Evolutionary conservation across 2,888 invertebrate species (phyloP).

Genomic region (Epirrita christyi): DNA sequence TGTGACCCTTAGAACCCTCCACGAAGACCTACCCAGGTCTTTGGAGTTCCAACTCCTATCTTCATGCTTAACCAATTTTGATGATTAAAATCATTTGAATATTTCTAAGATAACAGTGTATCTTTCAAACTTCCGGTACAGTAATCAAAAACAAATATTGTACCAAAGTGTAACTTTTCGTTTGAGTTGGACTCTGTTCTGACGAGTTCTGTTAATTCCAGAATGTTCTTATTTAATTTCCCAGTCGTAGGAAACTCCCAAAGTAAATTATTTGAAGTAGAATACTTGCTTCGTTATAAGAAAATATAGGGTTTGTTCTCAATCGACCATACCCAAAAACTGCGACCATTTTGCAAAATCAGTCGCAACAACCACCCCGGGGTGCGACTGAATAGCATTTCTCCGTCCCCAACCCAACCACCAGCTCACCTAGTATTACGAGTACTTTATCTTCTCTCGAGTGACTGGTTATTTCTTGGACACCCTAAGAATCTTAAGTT

Average conservation of each 20-base stretch:
- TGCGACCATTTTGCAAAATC: too few species aligned
- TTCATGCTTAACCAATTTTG: background rate
- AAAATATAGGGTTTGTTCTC: background rate
- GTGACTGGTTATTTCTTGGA: too few species aligned
- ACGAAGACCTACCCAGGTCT: too few species aligned
- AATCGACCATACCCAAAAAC: too few species aligned
- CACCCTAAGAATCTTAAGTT: too few species aligned
- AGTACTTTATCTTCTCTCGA: too few species aligned
- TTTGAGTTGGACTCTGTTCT: conserved; percentile 9
- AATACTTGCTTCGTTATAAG: conserved; percentile 9
- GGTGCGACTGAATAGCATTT: too few species aligned
- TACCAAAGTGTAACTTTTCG: conserved; percentile 9
- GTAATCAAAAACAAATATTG: conserved; percentile 17
- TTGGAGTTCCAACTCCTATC: background rate
- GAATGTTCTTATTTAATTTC: conserved; percentile 19
- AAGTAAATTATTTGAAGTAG: conserved; percentile 8
- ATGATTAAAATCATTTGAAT: background rate
- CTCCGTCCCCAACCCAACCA: too few species aligned
- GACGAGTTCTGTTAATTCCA: conserved; percentile 15
- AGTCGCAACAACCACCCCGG: too few species aligned
- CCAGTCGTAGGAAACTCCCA: conserved; percentile 4
- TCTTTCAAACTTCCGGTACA: conserved; percentile 3
- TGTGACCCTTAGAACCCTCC: too few species aligned
- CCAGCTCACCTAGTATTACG: too few species aligned
- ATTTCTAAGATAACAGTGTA: conserved; percentile 5